A percentile compares a stretch with the other conserved stretches of the same genome.
Evolutionary conservation across 2,888 invertebrate genomes (phyloP).

Genomic region (Athalia rosae): DNA sequence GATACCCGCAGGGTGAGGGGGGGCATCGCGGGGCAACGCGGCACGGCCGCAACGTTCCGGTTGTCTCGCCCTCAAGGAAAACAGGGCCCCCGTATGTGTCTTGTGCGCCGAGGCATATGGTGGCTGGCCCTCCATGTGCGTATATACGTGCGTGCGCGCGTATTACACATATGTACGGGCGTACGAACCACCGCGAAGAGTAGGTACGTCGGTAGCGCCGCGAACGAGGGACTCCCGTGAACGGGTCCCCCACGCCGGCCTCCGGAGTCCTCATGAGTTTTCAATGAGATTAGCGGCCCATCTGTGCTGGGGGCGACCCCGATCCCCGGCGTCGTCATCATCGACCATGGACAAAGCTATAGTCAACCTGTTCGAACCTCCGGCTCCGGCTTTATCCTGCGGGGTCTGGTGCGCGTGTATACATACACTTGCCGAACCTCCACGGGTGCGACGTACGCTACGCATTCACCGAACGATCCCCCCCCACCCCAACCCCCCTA

Average conservation of each 20-base stretch:
- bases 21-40: not conserved
- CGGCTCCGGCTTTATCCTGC: slow-evolving; percentile 56
- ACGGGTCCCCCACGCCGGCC: slow-evolving; percentile 50
- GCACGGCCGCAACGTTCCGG: slow-evolving; percentile 9
- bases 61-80: slow-evolving; percentile 38
- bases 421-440: slow-evolving; percentile 59
- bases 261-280: slow-evolving; percentile 73
- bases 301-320: slow-evolving; percentile 71
- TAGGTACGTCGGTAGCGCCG: slow-evolving; percentile 57
- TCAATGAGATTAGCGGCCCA: slow-evolving; percentile 74
- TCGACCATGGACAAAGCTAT: slow-evolving; percentile 69
- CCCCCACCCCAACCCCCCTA: not conserved
- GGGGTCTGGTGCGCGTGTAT: slow-evolving; percentile 62
- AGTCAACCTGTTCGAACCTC: slow-evolving; percentile 70
- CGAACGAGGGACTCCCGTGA: slow-evolving; percentile 40
- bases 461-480: slow-evolving; percentile 14
- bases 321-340: slow-evolving; percentile 64
- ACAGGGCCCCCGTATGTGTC: slow-evolving; percentile 43
- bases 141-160: slow-evolving; percentile 9
- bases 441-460: slow-evolving; percentile 42
- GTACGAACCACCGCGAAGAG: slow-evolving; percentile 51
- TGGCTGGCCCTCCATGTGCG: slow-evolving; percentile 63
- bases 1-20: not conserved
- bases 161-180: too few species aligned
- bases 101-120: slow-evolving; percentile 68